Evolutionary conservation across 2,888 invertebrate genomes (phyloP), one percentile per base, ranked within the genome.

Genomic region (Artemia sinica): DNA sequence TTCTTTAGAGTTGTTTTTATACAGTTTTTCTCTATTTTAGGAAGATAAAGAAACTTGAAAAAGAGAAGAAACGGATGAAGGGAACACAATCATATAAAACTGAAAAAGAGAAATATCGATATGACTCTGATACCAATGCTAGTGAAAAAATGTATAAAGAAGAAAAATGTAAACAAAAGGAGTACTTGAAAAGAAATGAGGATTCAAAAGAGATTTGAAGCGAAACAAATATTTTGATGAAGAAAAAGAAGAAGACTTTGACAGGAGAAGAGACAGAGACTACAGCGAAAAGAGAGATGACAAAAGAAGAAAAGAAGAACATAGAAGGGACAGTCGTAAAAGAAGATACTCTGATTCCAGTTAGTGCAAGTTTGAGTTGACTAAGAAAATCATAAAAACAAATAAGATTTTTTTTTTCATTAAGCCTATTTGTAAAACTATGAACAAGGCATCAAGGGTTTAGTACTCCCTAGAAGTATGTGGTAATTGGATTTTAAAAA

Each of bases 21-120:
- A 28, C 28, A 28, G 28, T 28, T 28, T 28, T 28, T 28, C 28
- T 28, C 28, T 58, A 2, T 58, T 58, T 58, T 18, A 58, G 58
- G 58, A 58, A 58, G 58, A 58, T 58, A 14, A 58, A 58, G 58
- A 58, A 58, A 58, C 58, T 58, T n/a, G 58, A 58, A 18, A 58
- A 58, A 58, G 58, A 58, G 18, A 58, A 58, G 18, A 58, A 58
- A 18, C 58, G 58, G 58, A 9, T 58, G 58, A 58, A 58, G 18
- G 18, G 18, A 8, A 14, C 11, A 2, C 8, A 58, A 18, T 58
- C 58, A 9, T 14, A 58, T 58, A 58, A 58, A 10, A 14, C 58
- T 18, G 18, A 18, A 14, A n/a, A 18, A 14, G 58, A 18, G 18
- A n/a, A 58, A 14, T 18, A 58, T 10, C 58, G 58, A n/a, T 10